Conservation (phyloP, 2,113 vertebrate genomes). For the Rhynchomys soricoides region DNA sequence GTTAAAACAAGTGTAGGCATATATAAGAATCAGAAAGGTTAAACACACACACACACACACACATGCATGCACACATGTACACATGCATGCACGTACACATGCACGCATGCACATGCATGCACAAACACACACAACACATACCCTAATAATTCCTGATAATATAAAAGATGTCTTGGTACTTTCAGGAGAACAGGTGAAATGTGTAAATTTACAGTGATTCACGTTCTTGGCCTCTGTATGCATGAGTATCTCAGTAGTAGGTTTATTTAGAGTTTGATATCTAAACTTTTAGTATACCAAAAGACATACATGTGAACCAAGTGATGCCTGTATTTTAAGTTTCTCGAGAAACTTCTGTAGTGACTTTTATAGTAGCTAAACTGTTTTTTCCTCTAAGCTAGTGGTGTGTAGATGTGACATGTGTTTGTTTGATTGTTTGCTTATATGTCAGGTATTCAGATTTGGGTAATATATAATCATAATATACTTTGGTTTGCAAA, state of each 20-base stretch:
- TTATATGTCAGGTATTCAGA: not conserved
- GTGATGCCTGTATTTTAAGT: not conserved
- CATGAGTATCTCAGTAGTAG: not conserved
- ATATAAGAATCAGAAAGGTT: not conserved
- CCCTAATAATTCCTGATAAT: not conserved
- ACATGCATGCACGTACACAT: too few species aligned
- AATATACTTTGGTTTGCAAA: not conserved
- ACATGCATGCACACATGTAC: too few species aligned
- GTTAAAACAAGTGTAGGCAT: not conserved
- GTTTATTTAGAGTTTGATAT: not conserved
- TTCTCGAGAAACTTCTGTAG: not conserved
- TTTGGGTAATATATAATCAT: not conserved
- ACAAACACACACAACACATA: too few species aligned
- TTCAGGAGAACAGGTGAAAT: not conserved
- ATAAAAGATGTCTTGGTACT: not conserved
- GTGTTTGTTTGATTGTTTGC: not conserved
- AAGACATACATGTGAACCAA: not conserved
- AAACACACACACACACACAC: too few species aligned
- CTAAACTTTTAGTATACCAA: not conserved
- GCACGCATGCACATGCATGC: too few species aligned
- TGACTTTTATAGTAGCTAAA: not conserved
- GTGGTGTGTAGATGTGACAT: not conserved
- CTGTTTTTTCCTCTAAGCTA: not conserved
- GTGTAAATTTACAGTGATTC: not conserved
- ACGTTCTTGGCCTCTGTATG: not conserved